Percentiles rank a stretch among this genome's conserved stretches.
Evolutionary conservation across 1,140 invertebrate species (phyloP).

Genomic region (Tetraneura akinire): DNA sequence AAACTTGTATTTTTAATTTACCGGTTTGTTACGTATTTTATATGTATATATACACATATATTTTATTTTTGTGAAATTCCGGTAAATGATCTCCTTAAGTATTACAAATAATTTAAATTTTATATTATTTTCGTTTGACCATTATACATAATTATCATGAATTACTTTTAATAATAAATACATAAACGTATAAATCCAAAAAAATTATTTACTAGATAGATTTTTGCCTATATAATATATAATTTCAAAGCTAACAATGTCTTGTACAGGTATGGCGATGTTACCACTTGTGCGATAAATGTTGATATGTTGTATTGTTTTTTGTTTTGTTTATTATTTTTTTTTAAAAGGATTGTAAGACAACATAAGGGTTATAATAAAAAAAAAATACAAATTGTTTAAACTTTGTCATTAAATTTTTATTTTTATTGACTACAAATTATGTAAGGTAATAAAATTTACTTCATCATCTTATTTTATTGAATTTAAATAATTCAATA

Average conservation of each 20-base stretch:
- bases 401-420: constrained; percentile 5
- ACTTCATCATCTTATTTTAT: too few species aligned
- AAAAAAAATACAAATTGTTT: background rate
- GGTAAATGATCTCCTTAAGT: constrained; percentile 44
- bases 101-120: constrained; percentile 36
- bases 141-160: constrained; percentile 10
- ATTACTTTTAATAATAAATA: background rate
- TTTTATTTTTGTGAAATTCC: constrained; percentile 33
- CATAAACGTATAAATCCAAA: constrained; percentile 7
- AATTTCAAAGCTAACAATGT: background rate
- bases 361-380: constrained; percentile 13
- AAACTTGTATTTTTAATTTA: constrained; percentile 43
- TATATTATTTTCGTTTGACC: constrained; percentile 21
- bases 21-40: background rate
- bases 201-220: background rate
- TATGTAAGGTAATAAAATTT: background rate
- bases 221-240: background rate
- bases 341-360: background rate
- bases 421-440: constrained; percentile 10
- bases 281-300: constrained; percentile 23
- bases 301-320: background rate
- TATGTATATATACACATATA: background rate
- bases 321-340: constrained; percentile 16
- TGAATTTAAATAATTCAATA: too few species aligned
- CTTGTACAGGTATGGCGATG: constrained; percentile 20